A percentile compares a stretch with the other conserved stretches of the same genome.
Conservation (phyloP, 2,888 invertebrate species). For the Xylophagus ater region DNA sequence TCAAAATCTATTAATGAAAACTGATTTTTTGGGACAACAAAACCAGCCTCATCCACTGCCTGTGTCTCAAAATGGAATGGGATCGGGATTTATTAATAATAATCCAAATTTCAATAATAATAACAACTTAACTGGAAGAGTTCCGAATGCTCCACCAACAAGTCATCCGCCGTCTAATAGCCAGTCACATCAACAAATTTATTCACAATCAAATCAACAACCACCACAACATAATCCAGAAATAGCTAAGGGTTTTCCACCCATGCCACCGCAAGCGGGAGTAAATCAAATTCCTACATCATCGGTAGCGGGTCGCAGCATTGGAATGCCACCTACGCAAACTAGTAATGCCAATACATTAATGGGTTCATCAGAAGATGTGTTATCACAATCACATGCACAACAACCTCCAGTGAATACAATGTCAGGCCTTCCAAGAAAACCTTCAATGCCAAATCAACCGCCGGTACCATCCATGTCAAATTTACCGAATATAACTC, state of each 20-base stretch:
- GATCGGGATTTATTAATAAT: not conserved
- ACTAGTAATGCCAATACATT: no score
- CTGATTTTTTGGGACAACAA: no score
- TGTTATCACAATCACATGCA: slow-evolving; percentile 5
- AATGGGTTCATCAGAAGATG: slow-evolving; percentile 11
- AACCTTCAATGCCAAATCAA: slow-evolving; percentile 18
- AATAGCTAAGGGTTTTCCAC: not conserved
- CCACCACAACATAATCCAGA: slow-evolving; percentile 1
- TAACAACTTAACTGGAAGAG: no score
- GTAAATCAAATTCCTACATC: no score
- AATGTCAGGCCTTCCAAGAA: slow-evolving; percentile 18
- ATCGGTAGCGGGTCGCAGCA: not conserved
- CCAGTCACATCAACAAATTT: slow-evolving; percentile 1
- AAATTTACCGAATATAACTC: no score
- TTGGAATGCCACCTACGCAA: not conserved
- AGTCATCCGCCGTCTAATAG: slow-evolving; percentile 1
- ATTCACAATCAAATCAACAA: not conserved
- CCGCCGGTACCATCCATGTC: no score
- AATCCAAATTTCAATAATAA: slow-evolving; percentile 9
- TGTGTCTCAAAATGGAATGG: not conserved
- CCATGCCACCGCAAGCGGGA: slow-evolving; percentile 7
- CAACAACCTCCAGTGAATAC: slow-evolving; percentile 23
- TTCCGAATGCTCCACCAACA: slow-evolving; percentile 13
- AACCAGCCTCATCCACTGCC: no score
- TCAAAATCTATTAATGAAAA: no score